Conservation (phyloP, 2,888 invertebrate species). For the Choristoneura rosaceana region DNA sequence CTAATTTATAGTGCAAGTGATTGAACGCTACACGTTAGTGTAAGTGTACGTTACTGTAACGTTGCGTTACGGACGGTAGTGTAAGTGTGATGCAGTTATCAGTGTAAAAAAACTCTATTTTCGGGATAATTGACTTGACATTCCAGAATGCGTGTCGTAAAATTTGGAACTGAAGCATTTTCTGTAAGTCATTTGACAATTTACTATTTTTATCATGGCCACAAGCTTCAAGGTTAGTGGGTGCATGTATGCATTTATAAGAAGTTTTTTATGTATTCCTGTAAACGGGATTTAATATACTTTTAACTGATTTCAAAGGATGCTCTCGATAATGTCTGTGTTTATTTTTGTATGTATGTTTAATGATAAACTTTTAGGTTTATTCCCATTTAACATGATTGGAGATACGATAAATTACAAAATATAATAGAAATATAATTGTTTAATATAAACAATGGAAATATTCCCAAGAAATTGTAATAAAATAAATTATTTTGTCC, state of each 20-base stretch:
- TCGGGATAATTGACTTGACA: neutral
- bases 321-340: neutral
- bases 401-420: neutral
- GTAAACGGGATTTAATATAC: too few species aligned
- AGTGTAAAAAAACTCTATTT: neutral
- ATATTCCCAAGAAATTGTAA: conserved; percentile 17
- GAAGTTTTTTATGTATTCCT: too few species aligned
- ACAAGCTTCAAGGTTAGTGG: too few species aligned
- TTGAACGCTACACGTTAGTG: neutral
- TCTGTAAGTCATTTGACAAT: neutral
- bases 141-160: neutral
- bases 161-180: neutral
- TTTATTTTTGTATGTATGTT: too few species aligned
- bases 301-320: neutral
- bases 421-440: neutral
- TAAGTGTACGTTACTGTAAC: neutral
- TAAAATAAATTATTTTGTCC: conserved; percentile 21
- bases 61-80: neutral
- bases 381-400: neutral
- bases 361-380: too few species aligned
- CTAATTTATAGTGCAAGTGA: conserved; percentile 41
- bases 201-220: too few species aligned
- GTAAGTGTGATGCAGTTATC: neutral
- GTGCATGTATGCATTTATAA: too few species aligned
- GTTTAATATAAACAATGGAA: conserved; percentile 1